Evolutionary conservation across 2,113 vertebrate genomes (phyloP).

Genomic region (Syrrhaptes paradoxus): DNA sequence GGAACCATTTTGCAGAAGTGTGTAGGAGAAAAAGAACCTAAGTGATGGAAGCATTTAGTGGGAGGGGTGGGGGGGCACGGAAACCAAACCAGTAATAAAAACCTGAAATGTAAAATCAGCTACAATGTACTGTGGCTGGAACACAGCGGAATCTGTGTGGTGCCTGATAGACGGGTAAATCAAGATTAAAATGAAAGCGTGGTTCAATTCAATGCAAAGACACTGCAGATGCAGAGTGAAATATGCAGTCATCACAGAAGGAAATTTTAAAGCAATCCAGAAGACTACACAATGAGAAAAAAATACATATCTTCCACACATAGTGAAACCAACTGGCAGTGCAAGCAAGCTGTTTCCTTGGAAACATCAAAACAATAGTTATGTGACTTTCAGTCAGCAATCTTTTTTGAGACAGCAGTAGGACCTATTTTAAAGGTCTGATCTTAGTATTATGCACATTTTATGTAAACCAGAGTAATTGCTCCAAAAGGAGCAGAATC

Average conservation of each 20-base stretch:
- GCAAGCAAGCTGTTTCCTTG: constrained; percentile 49
- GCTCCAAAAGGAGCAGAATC: neutral
- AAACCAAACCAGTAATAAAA: neutral
- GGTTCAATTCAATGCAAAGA: neutral
- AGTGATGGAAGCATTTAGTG: neutral
- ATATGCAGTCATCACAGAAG: neutral
- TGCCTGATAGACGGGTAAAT: neutral
- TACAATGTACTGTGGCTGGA: neutral
- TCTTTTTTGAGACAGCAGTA: constrained; percentile 40
- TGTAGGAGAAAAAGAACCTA: constrained; percentile 2
- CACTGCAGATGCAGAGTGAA: constrained; percentile 11
- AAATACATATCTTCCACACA: constrained; percentile 28
- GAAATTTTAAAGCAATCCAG: constrained; percentile 18
- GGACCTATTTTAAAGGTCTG: neutral
- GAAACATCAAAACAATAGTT: constrained; percentile 63
- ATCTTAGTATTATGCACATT: neutral
- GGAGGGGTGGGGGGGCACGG: too few relatives aligned
- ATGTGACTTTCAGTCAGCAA: constrained; percentile 31
- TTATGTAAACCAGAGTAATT: neutral
- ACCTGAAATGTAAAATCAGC: neutral
- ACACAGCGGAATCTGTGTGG: neutral
- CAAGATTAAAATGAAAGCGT: neutral
- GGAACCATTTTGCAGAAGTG: constrained; percentile 4
- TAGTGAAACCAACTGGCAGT: constrained; percentile 31
- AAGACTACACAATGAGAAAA: constrained; percentile 15